Percentiles rank a stretch among this genome's conserved stretches.
Evolutionary conservation across 2,113 vertebrate genomes (phyloP).

Genomic region (Pristiophorus japonicus): DNA sequence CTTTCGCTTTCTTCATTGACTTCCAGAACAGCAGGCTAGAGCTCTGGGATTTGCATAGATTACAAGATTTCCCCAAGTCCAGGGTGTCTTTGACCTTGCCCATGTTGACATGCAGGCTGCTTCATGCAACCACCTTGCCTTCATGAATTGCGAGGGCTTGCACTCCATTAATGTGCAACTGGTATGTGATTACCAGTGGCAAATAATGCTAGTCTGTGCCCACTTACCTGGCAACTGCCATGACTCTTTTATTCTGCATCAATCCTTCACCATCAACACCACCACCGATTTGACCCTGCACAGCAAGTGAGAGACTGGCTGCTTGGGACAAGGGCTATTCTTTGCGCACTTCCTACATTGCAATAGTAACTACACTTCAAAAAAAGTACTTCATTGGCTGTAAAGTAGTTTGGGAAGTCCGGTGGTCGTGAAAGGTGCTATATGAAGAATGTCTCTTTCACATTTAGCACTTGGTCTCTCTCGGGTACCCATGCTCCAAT

Average conservation of each 20-base stretch:
- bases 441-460: too few relatives aligned
- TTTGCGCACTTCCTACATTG: background rate
- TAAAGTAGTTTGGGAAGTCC: too few relatives aligned
- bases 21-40: background rate
- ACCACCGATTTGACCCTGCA: too few relatives aligned
- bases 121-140: background rate
- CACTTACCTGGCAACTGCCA: background rate
- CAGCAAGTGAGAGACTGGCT: background rate
- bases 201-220: background rate
- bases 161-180: background rate
- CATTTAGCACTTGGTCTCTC: background rate
- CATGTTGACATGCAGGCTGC: background rate
- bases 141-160: background rate
- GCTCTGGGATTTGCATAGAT: background rate
- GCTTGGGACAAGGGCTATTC: background rate
- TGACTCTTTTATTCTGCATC: background rate
- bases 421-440: too few relatives aligned
- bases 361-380: too few relatives aligned
- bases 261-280: background rate
- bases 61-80: background rate
- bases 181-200: background rate
- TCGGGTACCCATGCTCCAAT: background rate
- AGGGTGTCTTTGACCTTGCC: background rate
- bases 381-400: too few relatives aligned
- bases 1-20: background rate